phyloP scores from a whole-genome alignment of 2,888 invertebrate genomes.

The Scaeva pyrastri region DNA sequence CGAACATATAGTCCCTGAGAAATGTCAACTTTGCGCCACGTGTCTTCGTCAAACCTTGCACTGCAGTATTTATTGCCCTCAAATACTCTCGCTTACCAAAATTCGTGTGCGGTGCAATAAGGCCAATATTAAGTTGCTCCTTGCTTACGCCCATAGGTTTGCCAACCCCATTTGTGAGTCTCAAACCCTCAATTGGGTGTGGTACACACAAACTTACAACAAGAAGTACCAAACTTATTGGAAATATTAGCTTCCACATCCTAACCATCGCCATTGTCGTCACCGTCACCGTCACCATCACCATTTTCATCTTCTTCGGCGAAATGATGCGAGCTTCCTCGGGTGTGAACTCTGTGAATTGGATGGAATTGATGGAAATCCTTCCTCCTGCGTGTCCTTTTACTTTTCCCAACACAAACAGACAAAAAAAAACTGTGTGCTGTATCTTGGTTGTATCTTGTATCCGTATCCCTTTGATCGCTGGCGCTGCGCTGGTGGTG shows the following conservation, averaged over 20 bases:
- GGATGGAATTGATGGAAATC: constrained; percentile 18
- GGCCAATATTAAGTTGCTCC: constrained; percentile 83
- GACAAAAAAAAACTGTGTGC: constrained; percentile 12
- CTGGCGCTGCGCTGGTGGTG: constrained; percentile 22
- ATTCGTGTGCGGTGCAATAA: constrained; percentile 84
- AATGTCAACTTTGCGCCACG: constrained; percentile 86
- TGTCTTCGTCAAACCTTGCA: constrained; percentile 86
- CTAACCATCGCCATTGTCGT: constrained; percentile 44
- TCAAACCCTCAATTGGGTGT: constrained; percentile 57
- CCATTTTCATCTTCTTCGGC: constrained; percentile 7
- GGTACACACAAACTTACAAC: constrained; percentile 58
- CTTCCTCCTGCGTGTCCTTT: constrained; percentile 40
- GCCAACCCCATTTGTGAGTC: constrained; percentile 79
- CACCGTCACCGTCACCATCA: constrained; percentile 31
- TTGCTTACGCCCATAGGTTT: constrained; percentile 80
- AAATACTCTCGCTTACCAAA: constrained; percentile 87
- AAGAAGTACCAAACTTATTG: constrained; percentile 60
- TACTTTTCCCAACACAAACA: background rate
- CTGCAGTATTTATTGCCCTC: constrained; percentile 87
- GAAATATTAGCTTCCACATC: constrained; percentile 67
- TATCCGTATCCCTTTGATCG: constrained; percentile 37
- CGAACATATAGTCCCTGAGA: constrained; percentile 87
- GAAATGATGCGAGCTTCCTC: constrained; percentile 22
- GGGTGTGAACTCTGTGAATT: constrained; percentile 4
- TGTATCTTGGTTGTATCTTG: constrained; percentile 36